phyloP scores from a whole-genome alignment of 2,113 vertebrate genomes.

The Oreochromis tanganicae region DNA sequence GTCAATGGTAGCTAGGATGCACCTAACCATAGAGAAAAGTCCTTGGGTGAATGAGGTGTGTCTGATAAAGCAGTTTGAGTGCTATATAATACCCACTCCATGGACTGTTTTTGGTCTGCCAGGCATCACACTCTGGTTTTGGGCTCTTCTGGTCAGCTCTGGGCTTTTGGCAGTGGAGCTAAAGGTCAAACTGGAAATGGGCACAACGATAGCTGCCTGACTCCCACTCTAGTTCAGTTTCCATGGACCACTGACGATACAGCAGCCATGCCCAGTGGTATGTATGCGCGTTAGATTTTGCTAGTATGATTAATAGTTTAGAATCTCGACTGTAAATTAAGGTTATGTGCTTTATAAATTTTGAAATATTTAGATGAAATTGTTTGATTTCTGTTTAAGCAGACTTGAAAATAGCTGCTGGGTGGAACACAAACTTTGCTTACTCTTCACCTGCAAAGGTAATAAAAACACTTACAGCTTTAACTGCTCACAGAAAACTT shows the following conservation, averaged over 20 bases:
- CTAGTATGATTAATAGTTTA: not conserved
- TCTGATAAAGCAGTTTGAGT: not conserved
- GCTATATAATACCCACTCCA: not conserved
- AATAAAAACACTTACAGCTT: not conserved
- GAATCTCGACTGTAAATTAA: not conserved
- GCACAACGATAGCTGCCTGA: not conserved
- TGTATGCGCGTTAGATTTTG: not conserved
- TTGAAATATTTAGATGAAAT: not conserved
- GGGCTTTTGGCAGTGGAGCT: slow-evolving; percentile 61
- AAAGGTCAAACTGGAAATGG: slow-evolving; percentile 59
- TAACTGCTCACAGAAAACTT: not conserved
- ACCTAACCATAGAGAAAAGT: not conserved
- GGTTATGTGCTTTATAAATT: not conserved
- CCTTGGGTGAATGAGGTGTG: not conserved
- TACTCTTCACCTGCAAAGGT: slow-evolving; percentile 42
- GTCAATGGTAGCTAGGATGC: not conserved
- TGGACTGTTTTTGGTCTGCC: not conserved
- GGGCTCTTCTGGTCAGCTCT: slow-evolving; percentile 50
- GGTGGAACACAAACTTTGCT: slow-evolving; percentile 63
- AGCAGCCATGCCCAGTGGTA: slow-evolving; percentile 22
- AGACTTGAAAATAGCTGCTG: slow-evolving; percentile 65
- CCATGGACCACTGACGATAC: slow-evolving; percentile 14
- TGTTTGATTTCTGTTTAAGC: not conserved
- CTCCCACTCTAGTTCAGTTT: slow-evolving; percentile 42
- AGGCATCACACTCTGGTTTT: slow-evolving; percentile 68